A percentile compares a stretch with the other conserved stretches of the same genome.
These are phyloP conservation scores for Pelecanoides urinatrix DNA, from an alignment of 2,113 vertebrate species.

Conservation along the genomic window DNA sequence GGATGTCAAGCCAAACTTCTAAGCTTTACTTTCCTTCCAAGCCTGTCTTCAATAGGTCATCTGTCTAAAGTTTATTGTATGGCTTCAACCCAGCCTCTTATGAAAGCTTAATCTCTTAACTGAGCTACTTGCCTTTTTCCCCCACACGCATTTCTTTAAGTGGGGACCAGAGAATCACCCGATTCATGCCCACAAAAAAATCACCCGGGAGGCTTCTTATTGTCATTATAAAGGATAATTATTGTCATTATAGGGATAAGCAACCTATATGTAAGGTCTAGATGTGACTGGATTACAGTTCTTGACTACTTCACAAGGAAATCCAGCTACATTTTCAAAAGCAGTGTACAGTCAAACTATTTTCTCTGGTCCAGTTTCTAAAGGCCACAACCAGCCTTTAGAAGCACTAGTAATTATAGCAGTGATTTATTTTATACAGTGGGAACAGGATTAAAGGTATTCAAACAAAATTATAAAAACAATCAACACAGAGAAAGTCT, in stretches of 20 bases:
- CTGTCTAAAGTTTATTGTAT: background rate
- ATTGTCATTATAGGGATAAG: background rate
- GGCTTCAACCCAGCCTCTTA: background rate
- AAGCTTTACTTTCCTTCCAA: background rate
- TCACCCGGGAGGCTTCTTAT: background rate
- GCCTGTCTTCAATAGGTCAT: background rate
- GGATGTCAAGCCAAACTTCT: background rate
- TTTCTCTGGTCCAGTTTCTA: background rate
- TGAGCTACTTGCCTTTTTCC: background rate
- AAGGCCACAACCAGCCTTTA: background rate
- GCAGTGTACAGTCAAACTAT: background rate
- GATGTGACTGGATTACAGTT: background rate
- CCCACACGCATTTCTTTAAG: no score
- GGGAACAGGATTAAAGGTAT: constrained; percentile 14
- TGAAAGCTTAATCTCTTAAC: background rate
- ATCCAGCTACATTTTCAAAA: background rate
- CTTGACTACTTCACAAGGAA: background rate
- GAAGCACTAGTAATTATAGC: background rate
- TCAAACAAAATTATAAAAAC: background rate
- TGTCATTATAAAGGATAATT: background rate
- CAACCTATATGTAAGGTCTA: background rate
- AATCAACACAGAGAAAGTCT: background rate
- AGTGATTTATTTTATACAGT: constrained; percentile 14
- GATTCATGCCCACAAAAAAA: background rate
- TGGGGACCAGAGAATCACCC: background rate